phyloP scores from a whole-genome alignment of 1,140 invertebrate species.

The Lycorma delicatula region DNA sequence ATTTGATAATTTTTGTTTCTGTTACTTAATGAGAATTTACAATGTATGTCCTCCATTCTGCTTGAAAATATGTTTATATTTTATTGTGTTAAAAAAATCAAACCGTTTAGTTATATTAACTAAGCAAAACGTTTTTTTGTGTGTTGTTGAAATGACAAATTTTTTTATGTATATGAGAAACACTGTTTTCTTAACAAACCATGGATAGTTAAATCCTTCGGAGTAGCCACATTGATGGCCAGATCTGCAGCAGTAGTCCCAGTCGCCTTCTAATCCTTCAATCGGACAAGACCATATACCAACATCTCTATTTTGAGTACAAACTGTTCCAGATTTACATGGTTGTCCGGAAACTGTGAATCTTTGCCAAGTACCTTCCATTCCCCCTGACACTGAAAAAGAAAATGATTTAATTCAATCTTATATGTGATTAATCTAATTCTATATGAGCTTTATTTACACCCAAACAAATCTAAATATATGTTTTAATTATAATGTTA shows the following conservation, averaged over 20 bases:
- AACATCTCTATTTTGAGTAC: constrained; percentile 56
- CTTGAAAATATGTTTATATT: no score
- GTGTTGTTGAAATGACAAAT: no score
- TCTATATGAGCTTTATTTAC: no score
- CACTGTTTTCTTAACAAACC: constrained; percentile 41
- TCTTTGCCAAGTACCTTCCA: constrained; percentile 47
- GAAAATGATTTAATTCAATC: no score
- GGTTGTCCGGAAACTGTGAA: constrained; percentile 70
- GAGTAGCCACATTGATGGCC: constrained; percentile 71
- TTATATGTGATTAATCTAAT: no score
- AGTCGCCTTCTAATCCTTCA: constrained; percentile 57
- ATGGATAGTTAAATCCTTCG: constrained; percentile 63
- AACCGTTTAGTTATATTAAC: background rate
- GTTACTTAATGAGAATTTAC: no score
- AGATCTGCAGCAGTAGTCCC: constrained; percentile 76
- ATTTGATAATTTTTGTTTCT: no score
- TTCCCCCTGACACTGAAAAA: constrained; percentile 27
- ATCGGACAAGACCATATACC: constrained; percentile 72
- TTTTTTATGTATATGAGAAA: no score
- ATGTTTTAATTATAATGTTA: no score
- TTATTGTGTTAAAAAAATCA: constrained; percentile 2
- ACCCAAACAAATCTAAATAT: no score
- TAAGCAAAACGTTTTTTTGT: no score
- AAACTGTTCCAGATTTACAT: constrained; percentile 57
- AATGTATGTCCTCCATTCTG: no score